phyloP scores from a whole-genome alignment of 2,888 invertebrate species.

The Microctonus aethiopoides region DNA sequence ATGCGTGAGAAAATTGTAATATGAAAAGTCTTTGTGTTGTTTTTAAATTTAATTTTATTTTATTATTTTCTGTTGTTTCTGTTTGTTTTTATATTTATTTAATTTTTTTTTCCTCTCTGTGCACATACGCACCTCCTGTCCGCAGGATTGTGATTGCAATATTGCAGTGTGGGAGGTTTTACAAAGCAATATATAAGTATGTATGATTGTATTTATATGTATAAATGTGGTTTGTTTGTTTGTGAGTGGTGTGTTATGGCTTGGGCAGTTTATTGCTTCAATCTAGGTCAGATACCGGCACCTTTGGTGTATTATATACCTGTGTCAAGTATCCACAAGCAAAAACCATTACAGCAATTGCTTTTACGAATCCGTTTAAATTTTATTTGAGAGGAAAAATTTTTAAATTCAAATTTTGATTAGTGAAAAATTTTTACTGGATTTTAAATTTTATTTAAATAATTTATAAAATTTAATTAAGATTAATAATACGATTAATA shows the following conservation, averaged over 20 bases:
- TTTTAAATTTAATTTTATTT: neutral
- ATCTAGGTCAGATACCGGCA: slow-evolving; percentile 51
- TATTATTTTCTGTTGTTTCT: too few relatives aligned
- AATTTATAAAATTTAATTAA: too few relatives aligned
- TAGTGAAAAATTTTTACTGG: too few relatives aligned
- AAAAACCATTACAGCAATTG: slow-evolving; percentile 4
- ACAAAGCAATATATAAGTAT: neutral
- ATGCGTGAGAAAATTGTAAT: neutral
- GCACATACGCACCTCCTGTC: neutral
- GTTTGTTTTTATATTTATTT: too few relatives aligned
- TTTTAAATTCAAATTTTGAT: too few relatives aligned
- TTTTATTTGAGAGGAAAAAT: too few relatives aligned
- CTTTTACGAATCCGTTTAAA: too few relatives aligned
- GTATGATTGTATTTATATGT: neutral
- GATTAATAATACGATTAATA: too few relatives aligned
- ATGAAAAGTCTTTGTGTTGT: neutral
- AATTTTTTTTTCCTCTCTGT: neutral
- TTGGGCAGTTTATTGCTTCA: slow-evolving; percentile 47
- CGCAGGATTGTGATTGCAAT: neutral
- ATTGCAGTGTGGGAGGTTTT: neutral
- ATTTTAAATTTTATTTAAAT: too few relatives aligned
- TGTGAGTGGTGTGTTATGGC: slow-evolving; percentile 45
- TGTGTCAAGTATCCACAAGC: slow-evolving; percentile 5
- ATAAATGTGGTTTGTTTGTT: neutral
- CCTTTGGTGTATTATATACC: slow-evolving; percentile 27